Evolutionary conservation across 2,888 invertebrate species (phyloP), one percentile per base, ranked within the genome.

Genomic region (Nipponacmea schrenckii): DNA sequence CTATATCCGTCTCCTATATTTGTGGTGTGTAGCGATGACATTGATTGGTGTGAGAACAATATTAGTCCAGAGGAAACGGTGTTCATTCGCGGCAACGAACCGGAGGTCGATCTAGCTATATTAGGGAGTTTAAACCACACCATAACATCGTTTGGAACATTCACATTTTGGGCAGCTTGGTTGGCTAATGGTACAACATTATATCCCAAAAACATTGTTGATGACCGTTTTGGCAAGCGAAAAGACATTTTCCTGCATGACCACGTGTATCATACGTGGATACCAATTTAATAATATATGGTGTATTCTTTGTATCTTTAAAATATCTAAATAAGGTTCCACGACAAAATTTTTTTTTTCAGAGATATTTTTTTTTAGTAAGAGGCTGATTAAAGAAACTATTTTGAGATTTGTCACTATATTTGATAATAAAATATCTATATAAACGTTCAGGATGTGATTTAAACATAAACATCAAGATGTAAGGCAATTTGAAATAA

Each of bases 131-230:
- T 56, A 56, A 56, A 56, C 24, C 56, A 56, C 24, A 56, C 56
- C 14, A 56, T 56, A 56, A 56, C 56, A 20, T 56, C 56, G 2
- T 56, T 56, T 56, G 56, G 56, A 56, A 56, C 56, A 0, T 56
- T 56, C 4, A 56, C 56, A 15, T 56, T 56, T 56, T 56, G 56
- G 56, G 56, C 56, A 56, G 56, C 56, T 24, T 56, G 56, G 56
- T 56, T 56, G 24, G 56, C 56, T 14, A 56, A 56, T 24, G 56
- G 56, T 12, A 56, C 56, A 1, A 56, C 56, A 24, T 20, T 56
- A 24, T 56, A 56, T 10, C 56, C 56, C 1, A 56, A 56, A 56
- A 56, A 20, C 24, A 56, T 56, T 24, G 56, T 56, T 24, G 56
- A 56, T 56, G 56, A 56, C 20, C 20, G 24, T 24, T 56, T 56